These are phyloP conservation scores for Drosophila truncata DNA, from an alignment of 1,140 invertebrate genomes.

Conservation along the genomic window DNA sequence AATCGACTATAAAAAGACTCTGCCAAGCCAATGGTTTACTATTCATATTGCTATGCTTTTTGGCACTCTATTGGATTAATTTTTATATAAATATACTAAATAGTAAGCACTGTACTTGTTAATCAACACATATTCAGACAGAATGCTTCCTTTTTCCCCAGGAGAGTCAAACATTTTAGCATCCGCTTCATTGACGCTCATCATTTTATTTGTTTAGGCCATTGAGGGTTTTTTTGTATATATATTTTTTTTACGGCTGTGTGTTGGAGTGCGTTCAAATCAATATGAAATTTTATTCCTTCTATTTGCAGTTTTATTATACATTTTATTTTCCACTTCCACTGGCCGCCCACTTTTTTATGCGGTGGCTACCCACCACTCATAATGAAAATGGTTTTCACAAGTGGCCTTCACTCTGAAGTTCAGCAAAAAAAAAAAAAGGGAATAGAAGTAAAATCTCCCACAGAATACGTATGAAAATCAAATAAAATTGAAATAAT, in stretches of 20 bases:
- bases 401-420: constrained; percentile 63
- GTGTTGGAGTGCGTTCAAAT: constrained; percentile 45
- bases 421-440: constrained; percentile 37
- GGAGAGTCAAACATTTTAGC: constrained; percentile 60
- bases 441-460: constrained; percentile 14
- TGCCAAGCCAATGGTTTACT: neutral
- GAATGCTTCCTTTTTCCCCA: neutral
- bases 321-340: constrained; percentile 48
- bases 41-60: neutral
- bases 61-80: neutral
- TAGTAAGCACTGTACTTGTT: constrained; percentile 32
- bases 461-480: constrained; percentile 41
- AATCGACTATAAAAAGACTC: neutral
- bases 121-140: constrained; percentile 26
- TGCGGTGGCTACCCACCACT: constrained; percentile 57
- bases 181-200: constrained; percentile 77
- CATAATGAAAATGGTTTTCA: constrained; percentile 80
- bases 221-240: constrained; percentile 39
- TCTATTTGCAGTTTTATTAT: constrained; percentile 59
- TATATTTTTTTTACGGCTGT: neutral
- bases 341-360: constrained; percentile 16
- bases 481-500: constrained; percentile 75
- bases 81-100: neutral
- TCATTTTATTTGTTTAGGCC: constrained; percentile 81
- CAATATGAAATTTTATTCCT: constrained; percentile 64